Evolutionary conservation across 2,888 invertebrate genomes (phyloP), one percentile per base, ranked within the genome.

Genomic region (Cotesia congregata): DNA sequence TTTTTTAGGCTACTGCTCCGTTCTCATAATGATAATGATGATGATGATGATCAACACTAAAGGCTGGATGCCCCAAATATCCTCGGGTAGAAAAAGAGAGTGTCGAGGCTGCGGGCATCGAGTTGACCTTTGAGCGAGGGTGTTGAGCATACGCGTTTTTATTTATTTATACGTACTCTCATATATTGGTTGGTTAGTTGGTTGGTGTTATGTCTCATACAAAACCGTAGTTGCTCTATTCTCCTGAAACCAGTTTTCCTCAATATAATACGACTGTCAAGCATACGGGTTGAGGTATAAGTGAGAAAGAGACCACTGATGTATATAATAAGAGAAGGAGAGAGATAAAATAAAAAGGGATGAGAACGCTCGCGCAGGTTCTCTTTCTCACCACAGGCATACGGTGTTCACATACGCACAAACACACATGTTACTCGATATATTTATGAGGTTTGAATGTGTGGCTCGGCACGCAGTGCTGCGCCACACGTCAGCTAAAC

Each of bases 201-300:
- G 30, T 30, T 30, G 30, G 30, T 71, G 74, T 78, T 72, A 77
- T 71, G 67, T 75, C 72, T 72, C 62, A 67, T 79, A 77, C 64
- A 50, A 50, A 50, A 78, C 78, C 82, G 83, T 84, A 83, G 87
- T 85, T 88, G 85, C 86, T 88, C 88, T 88, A 88, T 88, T 87
- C 87, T 86, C 78, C 84, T 85, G 88, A 86, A 89, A 89, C 88
- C 88, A 88, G 89, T 88, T 88, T 88, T 88, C 87, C 86, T 89
- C 85, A 80, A 82, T 30, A 30, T 30, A 30, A 30, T 82, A 78
- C 79, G 73, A 80, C 75, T 73, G 77, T 72, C 74, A 73, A 76
- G 74, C 72, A 62, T 61, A 68, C 76, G 30, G 30, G 30, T 3
- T 30, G 30, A 30, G 30, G 30, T 30, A 30, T 30, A 40, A 78